Evolutionary conservation across 37 sponge, comb jelly and placozoan species (phyloP).

Genomic region (Lycopodina hypogea): DNA sequence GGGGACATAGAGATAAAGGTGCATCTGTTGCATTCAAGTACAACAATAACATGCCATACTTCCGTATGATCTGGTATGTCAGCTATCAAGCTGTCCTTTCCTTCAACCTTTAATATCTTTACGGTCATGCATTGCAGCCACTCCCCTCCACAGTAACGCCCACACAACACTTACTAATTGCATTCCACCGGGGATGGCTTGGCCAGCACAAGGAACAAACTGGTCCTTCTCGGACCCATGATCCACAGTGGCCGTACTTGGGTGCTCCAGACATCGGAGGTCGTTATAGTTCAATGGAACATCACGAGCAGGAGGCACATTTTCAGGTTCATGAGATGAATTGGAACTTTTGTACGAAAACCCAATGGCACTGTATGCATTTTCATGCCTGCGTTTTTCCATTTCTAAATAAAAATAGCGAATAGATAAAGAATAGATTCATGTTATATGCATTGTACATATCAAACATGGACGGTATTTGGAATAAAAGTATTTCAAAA

Average conservation of each 20-base stretch:
- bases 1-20: too few relatives aligned
- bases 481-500: too few relatives aligned
- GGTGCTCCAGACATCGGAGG: constrained; percentile 42
- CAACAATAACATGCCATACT: too few relatives aligned
- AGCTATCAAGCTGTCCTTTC: too few relatives aligned
- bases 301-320: neutral
- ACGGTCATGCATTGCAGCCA: too few relatives aligned
- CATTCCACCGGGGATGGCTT: constrained; percentile 39
- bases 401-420: constrained; percentile 44
- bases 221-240: constrained; percentile 29
- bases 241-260: constrained; percentile 40
- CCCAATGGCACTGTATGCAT: constrained; percentile 62
- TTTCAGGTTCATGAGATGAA: neutral
- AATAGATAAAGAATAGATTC: too few relatives aligned
- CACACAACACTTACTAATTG: constrained; percentile 30
- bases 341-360: constrained; percentile 32
- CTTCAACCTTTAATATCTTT: too few relatives aligned
- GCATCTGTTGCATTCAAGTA: too few relatives aligned
- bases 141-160: too few relatives aligned
- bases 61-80: too few relatives aligned
- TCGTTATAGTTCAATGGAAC: neutral
- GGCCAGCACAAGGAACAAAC: constrained; percentile 32
- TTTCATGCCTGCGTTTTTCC: constrained; percentile 44
- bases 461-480: too few relatives aligned
- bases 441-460: too few relatives aligned